These are phyloP conservation scores for Sinocyclocheilus rhinocerous DNA, from an alignment of 2,113 vertebrate genomes.

Conservation along the genomic window DNA sequence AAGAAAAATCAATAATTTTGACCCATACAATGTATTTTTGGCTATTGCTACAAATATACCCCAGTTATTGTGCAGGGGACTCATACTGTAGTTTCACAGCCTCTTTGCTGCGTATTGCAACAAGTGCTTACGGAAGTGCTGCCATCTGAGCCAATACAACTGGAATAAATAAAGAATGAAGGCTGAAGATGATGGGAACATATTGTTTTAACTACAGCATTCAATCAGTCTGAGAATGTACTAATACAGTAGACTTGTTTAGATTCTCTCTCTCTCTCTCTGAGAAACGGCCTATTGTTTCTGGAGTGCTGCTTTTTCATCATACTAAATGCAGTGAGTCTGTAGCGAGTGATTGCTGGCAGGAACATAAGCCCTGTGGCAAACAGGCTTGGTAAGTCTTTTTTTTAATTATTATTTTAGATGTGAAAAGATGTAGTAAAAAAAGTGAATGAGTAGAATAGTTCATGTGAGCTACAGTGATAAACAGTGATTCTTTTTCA, in stretches of 20 bases:
- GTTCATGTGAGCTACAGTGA: background rate
- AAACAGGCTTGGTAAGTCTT: background rate
- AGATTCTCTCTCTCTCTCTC: slow-evolving; percentile 3
- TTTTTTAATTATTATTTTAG: background rate
- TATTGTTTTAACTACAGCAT: slow-evolving; percentile 3
- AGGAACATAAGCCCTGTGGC: background rate
- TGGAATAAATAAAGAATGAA: background rate
- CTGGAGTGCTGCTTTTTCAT: background rate
- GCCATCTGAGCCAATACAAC: background rate
- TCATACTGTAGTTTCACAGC: background rate
- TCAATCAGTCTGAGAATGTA: background rate
- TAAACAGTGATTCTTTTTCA: background rate
- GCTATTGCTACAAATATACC: too few relatives aligned
- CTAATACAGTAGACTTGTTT: slow-evolving; percentile 10
- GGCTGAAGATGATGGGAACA: background rate
- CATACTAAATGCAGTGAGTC: slow-evolving; percentile 34
- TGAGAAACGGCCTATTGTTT: slow-evolving; percentile 1
- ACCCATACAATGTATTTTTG: too few relatives aligned
- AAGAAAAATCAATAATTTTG: too few relatives aligned
- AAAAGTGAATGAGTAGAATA: background rate
- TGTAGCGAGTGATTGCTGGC: slow-evolving; percentile 24
- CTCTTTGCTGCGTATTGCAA: slow-evolving; percentile 5
- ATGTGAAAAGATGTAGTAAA: background rate
- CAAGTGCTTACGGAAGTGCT: background rate
- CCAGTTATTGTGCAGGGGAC: slow-evolving; percentile 11